These are phyloP conservation scores for Schizopygopsis malacanthus DNA, from an alignment of 2,797 vertebrate genomes.

Conservation along the genomic window DNA sequence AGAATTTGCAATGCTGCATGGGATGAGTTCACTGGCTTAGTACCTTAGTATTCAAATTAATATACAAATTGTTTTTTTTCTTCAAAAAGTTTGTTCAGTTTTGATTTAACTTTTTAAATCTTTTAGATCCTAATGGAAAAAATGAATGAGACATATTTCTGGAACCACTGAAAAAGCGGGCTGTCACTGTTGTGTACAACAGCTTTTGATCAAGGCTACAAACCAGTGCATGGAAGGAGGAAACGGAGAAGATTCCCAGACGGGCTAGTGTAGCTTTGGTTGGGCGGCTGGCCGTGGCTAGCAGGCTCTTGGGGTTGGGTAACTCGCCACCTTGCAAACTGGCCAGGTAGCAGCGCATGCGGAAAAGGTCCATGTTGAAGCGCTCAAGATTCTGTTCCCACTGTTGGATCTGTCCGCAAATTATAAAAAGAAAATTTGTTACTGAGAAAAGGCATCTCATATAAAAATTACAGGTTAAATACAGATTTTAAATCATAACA, in stretches of 20 bases:
- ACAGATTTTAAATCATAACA: too few species aligned
- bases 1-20: neutral
- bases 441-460: constrained; percentile 41
- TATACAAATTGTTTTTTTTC: neutral
- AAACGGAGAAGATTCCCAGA: constrained; percentile 91
- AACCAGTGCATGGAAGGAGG: constrained; percentile 94
- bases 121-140: neutral
- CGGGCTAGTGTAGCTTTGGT: constrained; percentile 88
- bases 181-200: neutral
- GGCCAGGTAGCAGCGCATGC: constrained; percentile 89
- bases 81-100: neutral
- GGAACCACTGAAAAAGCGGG: neutral
- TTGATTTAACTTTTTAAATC: neutral
- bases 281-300: constrained; percentile 87
- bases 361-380: constrained; percentile 92
- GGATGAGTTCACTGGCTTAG: neutral
- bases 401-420: constrained; percentile 85
- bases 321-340: constrained; percentile 92
- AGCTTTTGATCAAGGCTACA: constrained; percentile 55
- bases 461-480: too few species aligned
- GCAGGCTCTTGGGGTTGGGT: constrained; percentile 92
- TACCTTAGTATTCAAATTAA: neutral
- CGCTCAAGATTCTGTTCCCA: constrained; percentile 97
- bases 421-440: neutral
- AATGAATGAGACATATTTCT: neutral